Evolutionary conservation across 35 echinoderm and acorn worm species (phyloP).

Genomic region (Amphiura filiformis): DNA sequence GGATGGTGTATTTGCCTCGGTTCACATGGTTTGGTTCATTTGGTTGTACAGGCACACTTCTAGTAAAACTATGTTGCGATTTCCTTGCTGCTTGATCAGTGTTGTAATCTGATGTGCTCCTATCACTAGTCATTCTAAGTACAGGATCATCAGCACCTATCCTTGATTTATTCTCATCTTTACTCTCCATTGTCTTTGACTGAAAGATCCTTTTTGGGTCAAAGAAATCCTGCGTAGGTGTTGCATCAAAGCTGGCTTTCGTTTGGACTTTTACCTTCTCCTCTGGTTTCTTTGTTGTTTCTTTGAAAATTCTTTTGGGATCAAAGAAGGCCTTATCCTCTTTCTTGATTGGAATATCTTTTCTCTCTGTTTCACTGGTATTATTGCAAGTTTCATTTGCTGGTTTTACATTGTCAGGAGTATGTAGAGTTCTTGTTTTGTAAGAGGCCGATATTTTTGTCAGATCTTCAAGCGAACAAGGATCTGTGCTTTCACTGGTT

Average conservation of each 20-base stretch:
- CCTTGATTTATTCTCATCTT: background rate
- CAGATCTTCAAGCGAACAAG: background rate
- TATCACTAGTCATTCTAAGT: too few relatives aligned
- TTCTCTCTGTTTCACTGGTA: too few relatives aligned
- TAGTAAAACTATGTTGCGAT: too few relatives aligned
- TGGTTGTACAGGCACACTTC: too few relatives aligned
- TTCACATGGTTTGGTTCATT: background rate
- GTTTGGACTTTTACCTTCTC: too few relatives aligned
- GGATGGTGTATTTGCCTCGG: background rate
- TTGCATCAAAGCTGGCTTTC: too few relatives aligned
- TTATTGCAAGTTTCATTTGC: too few relatives aligned
- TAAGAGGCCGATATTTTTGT: background rate
- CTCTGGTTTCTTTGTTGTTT: background rate
- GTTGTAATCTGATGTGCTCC: too few relatives aligned
- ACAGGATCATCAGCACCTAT: too few relatives aligned
- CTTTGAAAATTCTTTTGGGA: conserved; percentile 41
- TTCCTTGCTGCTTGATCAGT: too few relatives aligned
- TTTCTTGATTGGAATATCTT: background rate
- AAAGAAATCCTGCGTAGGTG: background rate
- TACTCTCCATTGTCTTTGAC: background rate
- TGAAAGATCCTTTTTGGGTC: background rate
- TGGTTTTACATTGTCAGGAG: too few relatives aligned
- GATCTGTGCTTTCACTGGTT: background rate
- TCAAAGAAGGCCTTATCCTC: conserved; percentile 31
- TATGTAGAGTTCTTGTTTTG: background rate